Evolutionary conservation across 2,113 vertebrate genomes (phyloP), one percentile per base, ranked within the genome.

Genomic region (Catharus bicknelli): DNA sequence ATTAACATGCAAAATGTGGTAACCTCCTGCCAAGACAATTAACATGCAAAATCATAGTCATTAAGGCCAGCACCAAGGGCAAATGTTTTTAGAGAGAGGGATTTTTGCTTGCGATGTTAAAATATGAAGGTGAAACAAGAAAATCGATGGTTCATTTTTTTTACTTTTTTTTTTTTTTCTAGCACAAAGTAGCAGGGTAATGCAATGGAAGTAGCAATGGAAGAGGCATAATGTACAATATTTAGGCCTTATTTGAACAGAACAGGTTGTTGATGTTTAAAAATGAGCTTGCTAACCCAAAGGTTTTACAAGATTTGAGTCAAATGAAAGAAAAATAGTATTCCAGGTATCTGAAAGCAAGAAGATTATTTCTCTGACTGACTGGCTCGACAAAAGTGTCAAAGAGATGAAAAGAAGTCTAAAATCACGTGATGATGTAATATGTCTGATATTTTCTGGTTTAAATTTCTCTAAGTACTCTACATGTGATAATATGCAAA

Each of bases 1-100:
- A 93, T 96, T 95, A 91, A 90, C 70, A 93, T 80, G 70, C 63
- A 95, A 88, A 95, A 91, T 0, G 2, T 69, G 42, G 38, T 58
- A 87, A 70, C 38, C 58, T 91, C 32, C 58, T 95, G 88, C 87
- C 86, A 94, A 93, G 80, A 84, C 30, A 92, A 93, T 95, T 93
- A 92, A 70, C 66, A 73, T 96, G 62, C 54, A 93, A 94, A 94
- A 94, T 86, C 74, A 51, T 79, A 75, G 54, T 76, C 74, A 83
- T 95, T 93, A 87, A 86, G 66, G 70, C 58, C 66, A 87, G 29
- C 10, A 89, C 3, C 26, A 62, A 90, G 62, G 89, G 83, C 50
- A 87, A 26, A 90, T 79, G 27, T 14, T 85, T 29, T 27, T 85
- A 50, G 47, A 89, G 50, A 75, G 29, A 45, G 7, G 5, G 8